Percentiles rank a stretch among this genome's conserved stretches.
Evolutionary conservation across 2,113 vertebrate genomes (phyloP).

Genomic region (Siphamia tubifer): DNA sequence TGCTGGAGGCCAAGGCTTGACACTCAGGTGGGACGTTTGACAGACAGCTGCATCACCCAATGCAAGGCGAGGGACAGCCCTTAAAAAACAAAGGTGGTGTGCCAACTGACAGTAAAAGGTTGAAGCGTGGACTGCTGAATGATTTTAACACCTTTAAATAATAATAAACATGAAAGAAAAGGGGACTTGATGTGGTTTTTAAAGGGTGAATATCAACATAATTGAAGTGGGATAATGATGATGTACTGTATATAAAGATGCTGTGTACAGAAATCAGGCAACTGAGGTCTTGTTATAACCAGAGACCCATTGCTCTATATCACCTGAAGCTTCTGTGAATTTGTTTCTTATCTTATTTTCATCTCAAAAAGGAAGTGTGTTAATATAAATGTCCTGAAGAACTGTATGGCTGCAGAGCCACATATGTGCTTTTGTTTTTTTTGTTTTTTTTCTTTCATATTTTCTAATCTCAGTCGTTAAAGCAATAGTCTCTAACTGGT

Average conservation of each 20-base stretch:
- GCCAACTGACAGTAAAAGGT: slow-evolving; percentile 49
- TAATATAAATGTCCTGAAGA: slow-evolving; percentile 60
- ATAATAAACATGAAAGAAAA: slow-evolving; percentile 20
- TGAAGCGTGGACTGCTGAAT: slow-evolving; percentile 34
- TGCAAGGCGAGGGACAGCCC: slow-evolving; percentile 41
- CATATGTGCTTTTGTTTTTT: slow-evolving; percentile 36
- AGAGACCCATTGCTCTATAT: slow-evolving; percentile 66
- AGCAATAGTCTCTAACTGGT: slow-evolving; percentile 70
- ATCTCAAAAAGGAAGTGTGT: slow-evolving; percentile 56
- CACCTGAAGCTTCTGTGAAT: slow-evolving; percentile 71
- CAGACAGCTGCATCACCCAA: slow-evolving; percentile 53
- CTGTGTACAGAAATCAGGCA: slow-evolving; percentile 74
- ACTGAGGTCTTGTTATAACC: slow-evolving; percentile 68
- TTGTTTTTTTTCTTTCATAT: slow-evolving; percentile 46
- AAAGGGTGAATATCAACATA: slow-evolving; percentile 48
- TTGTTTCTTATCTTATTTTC: slow-evolving; percentile 69
- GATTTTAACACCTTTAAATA: slow-evolving; percentile 58
- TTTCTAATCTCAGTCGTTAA: slow-evolving; percentile 58
- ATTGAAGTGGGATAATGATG: slow-evolving; percentile 44
- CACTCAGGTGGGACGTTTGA: slow-evolving; percentile 35
- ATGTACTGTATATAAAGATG: slow-evolving; percentile 72
- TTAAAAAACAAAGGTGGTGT: slow-evolving; percentile 36
- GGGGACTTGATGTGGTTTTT: slow-evolving; percentile 48
- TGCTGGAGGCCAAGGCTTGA: slow-evolving; percentile 96
- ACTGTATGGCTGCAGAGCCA: slow-evolving; percentile 41